A percentile compares a stretch with the other conserved stretches of the same genome.
These are phyloP conservation scores for Promerops cafer DNA, from an alignment of 2,113 vertebrate species.

Conservation along the genomic window DNA sequence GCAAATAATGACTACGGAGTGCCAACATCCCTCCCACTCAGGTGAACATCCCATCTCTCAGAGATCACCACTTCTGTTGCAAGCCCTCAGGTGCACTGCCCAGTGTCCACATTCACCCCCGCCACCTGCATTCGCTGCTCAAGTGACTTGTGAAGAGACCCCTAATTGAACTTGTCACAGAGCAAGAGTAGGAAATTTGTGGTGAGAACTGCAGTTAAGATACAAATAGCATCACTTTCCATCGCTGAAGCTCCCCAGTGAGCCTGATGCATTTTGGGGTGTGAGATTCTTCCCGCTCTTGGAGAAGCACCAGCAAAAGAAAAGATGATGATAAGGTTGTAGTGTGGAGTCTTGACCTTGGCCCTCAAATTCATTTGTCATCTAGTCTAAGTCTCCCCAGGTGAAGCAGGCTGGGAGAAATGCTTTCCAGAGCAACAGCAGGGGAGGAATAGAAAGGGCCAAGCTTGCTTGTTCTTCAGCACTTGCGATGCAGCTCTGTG, in stretches of 20 bases:
- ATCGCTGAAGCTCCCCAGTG: background rate
- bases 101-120: background rate
- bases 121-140: fast-evolving
- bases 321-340: background rate
- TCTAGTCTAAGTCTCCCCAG: background rate
- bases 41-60: background rate
- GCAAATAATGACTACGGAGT: background rate
- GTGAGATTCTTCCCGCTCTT: background rate
- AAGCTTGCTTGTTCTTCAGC: background rate
- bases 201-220: background rate
- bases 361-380: background rate
- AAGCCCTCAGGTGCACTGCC: background rate
- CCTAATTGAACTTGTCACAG: background rate
- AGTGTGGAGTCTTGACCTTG: background rate
- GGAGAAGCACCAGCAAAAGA: background rate
- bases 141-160: background rate
- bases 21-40: background rate
- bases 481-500: background rate
- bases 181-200: background rate
- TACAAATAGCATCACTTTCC: background rate
- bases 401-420: background rate
- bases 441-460: background rate
- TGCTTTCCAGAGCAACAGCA: background rate
- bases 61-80: background rate
- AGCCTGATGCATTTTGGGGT: background rate